Percentiles rank a stretch among this genome's conserved stretches.
Evolutionary conservation across 2,888 invertebrate species (phyloP).

Genomic region (Drosophila peninsularis): DNA sequence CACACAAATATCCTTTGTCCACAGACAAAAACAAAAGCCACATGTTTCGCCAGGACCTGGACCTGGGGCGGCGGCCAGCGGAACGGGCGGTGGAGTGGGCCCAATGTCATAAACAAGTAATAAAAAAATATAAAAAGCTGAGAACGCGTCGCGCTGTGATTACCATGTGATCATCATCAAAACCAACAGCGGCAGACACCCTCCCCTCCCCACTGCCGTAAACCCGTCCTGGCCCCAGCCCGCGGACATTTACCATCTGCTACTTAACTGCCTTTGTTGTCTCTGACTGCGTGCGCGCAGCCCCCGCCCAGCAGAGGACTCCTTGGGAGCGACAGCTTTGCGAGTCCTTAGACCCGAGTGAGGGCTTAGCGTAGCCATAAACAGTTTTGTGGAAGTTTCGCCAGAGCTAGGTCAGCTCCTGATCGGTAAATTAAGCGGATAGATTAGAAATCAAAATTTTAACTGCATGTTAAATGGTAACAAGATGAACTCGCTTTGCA

Average conservation of each 20-base stretch:
- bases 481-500: not conserved
- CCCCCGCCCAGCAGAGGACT: not conserved
- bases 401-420: not conserved
- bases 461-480: not conserved
- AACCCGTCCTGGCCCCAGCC: not conserved
- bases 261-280: slow-evolving; percentile 14
- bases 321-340: not conserved
- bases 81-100: slow-evolving; percentile 27
- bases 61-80: too few relatives aligned
- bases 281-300: not conserved
- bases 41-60: slow-evolving; percentile 39
- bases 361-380: not conserved
- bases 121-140: slow-evolving; percentile 74
- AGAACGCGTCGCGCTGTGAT: slow-evolving; percentile 52
- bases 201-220: not conserved
- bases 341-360: slow-evolving; percentile 4
- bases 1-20: slow-evolving; percentile 67
- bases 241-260: slow-evolving; percentile 25
- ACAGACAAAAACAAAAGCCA: slow-evolving; percentile 58
- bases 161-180: slow-evolving; percentile 71
- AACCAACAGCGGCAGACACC: not conserved
- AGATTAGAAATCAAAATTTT: not conserved
- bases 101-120: slow-evolving; percentile 77
- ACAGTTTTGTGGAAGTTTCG: not conserved
- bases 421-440: not conserved